These are phyloP conservation scores for Scytalopus superciliaris DNA, from an alignment of 2,113 vertebrate species.

Conservation along the genomic window DNA sequence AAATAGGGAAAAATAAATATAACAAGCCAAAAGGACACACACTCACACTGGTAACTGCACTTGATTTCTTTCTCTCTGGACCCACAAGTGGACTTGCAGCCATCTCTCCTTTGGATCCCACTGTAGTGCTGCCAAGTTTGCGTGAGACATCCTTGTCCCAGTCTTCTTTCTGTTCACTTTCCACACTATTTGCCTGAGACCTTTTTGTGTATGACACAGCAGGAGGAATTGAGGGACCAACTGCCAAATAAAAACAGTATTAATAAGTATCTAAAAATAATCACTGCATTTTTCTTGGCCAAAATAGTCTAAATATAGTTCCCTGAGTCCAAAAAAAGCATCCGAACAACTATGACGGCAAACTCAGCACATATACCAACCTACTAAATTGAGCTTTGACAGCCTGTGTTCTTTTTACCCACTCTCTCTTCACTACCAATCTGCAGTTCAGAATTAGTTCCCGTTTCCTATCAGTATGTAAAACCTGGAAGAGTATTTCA, in stretches of 20 bases:
- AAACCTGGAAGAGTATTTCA: neutral
- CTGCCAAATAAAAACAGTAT: slow-evolving; percentile 68
- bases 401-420: neutral
- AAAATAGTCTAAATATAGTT: slow-evolving; percentile 32
- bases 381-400: slow-evolving; percentile 55
- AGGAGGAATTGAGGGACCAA: slow-evolving; percentile 91
- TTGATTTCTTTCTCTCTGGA: slow-evolving; percentile 91
- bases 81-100: slow-evolving; percentile 89
- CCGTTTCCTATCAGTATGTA: neutral
- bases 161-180: slow-evolving; percentile 94
- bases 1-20: slow-evolving; percentile 28
- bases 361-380: slow-evolving; percentile 29
- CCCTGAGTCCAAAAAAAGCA: neutral
- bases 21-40: neutral
- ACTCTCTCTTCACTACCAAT: neutral
- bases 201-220: slow-evolving; percentile 93
- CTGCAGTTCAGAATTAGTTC: neutral
- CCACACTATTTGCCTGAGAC: slow-evolving; percentile 91
- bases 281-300: neutral
- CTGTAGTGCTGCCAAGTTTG: slow-evolving; percentile 84
- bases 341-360: slow-evolving; percentile 47
- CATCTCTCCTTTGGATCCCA: slow-evolving; percentile 89
- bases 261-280: slow-evolving; percentile 31
- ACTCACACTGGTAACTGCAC: slow-evolving; percentile 88
- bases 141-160: slow-evolving; percentile 87